Percentiles rank a stretch among this genome's conserved stretches.
Evolutionary conservation across 1,140 invertebrate species (phyloP).

Genomic region (Triops cancriformis): DNA sequence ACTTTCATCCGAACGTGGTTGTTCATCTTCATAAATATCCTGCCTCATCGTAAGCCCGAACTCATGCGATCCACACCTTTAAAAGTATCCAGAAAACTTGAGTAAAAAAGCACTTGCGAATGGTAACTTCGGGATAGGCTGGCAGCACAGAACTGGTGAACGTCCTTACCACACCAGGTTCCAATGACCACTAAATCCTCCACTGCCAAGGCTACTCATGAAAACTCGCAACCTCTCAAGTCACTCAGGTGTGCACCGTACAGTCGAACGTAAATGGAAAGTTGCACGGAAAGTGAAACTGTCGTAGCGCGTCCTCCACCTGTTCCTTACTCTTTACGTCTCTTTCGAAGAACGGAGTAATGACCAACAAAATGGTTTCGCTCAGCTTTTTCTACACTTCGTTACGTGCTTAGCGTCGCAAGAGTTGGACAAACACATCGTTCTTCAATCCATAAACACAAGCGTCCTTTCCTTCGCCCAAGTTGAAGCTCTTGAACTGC

Average conservation of each 20-base stretch:
- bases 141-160: neutral
- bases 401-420: neutral
- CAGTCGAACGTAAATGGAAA: neutral
- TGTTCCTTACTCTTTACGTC: neutral
- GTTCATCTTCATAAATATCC: neutral
- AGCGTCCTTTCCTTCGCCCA: neutral
- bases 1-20: neutral
- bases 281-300: slow-evolving; percentile 9
- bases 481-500: neutral
- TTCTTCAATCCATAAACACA: neutral
- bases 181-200: neutral
- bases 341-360: neutral
- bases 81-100: neutral
- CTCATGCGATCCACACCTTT: neutral
- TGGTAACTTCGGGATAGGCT: neutral
- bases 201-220: slow-evolving; percentile 1
- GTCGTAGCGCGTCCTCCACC: neutral
- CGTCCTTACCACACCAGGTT: neutral
- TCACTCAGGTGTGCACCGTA: neutral
- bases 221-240: slow-evolving; percentile 4
- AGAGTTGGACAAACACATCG: neutral
- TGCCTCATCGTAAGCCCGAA: neutral
- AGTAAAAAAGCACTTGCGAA: neutral
- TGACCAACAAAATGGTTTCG: neutral
- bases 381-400: neutral